Base-by-base conservation (phyloP, 2,888 invertebrate genomes). In the Blera fallax region DNA sequence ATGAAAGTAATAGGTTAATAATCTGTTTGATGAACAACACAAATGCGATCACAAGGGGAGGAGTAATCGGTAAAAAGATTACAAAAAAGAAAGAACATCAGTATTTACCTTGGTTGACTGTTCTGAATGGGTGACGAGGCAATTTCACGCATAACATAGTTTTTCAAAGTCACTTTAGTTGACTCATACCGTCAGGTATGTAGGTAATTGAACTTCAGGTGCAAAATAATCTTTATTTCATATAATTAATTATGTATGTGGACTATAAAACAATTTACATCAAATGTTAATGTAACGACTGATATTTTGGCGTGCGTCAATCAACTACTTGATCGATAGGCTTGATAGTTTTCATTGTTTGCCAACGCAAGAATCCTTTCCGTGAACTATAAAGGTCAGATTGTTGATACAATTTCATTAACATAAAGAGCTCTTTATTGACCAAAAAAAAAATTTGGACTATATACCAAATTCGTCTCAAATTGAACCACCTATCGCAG, bases 1-100 rank as follows among this genome's bases (percentile, higher is more conserved):
- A 14, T 34, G 14, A 52, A 2, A 14, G 34, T 67, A 67, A 67
- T 67, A 14, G 65, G 8, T 67, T 67, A 52, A 65, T 67, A 52
- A 67, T 67, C 67, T 37, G 6, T 27, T 40, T 40, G 16, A 50
- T 65, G 21, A 21, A 18, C 14, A 10, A 50, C 50, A 50, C n/a
- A 64, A 64, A 16, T 18, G 32, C 32, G 14, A 43, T 43, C 45
- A 64, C 24, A 56, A 56, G 34, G 16, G 8, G 1, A 1, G n/a
- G n/a, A n/a, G 6, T 7, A 5, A 10, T 6, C 3, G 11, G 16
- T 1, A 32, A 10, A 32, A 56, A 32, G 52, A 52, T 32, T 29
- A 7, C n/a, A n/a, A 6, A 3, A 16, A 37, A 24, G 1, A 37
- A 14, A 37, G 37, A 21, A 34, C 37, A 11, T 0, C 37, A 37